These are phyloP conservation scores for Thymallus thymallus DNA, from an alignment of 2,113 vertebrate species.

Conservation along the genomic window DNA sequence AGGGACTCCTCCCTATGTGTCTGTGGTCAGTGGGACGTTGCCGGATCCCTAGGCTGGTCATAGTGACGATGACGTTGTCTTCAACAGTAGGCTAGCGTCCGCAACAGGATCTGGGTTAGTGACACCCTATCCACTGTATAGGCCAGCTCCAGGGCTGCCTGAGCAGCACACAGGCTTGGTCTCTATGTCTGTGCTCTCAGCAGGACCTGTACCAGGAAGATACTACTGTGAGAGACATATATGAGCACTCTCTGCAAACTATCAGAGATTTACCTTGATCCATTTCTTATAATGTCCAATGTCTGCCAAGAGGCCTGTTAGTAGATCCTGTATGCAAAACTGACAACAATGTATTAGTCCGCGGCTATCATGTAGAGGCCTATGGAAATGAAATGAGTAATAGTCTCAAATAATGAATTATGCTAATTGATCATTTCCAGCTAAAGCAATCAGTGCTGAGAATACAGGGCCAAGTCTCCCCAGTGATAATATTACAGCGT, in stretches of 20 bases:
- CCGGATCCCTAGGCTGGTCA: conserved; percentile 33
- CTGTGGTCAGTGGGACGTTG: conserved; percentile 22
- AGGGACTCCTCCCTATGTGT: conserved; percentile 18
- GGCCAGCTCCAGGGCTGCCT: neutral
- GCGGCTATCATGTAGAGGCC: neutral
- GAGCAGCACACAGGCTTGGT: conserved; percentile 17
- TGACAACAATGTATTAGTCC: too few species aligned
- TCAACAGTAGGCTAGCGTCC: neutral
- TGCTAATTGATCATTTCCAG: conserved; percentile 2
- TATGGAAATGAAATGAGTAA: neutral
- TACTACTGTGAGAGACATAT: neutral
- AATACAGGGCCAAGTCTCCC: conserved; percentile 30
- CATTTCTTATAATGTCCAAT: neutral
- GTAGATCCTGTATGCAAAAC: too few species aligned
- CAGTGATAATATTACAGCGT: conserved; percentile 49
- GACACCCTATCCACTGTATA: conserved; percentile 55
- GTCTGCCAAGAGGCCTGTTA: too few species aligned
- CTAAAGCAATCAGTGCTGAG: conserved; percentile 53
- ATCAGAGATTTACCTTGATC: neutral
- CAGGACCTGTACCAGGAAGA: neutral
- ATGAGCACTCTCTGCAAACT: neutral
- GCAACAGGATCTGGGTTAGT: conserved; percentile 51
- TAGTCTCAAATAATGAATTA: neutral
- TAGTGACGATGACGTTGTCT: conserved; percentile 19
- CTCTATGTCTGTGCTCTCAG: neutral